Percentiles rank a stretch among this genome's conserved stretches.
phyloP scores from a whole-genome alignment of 2,888 invertebrate genomes.

The Omphaloscelis lunosa region DNA sequence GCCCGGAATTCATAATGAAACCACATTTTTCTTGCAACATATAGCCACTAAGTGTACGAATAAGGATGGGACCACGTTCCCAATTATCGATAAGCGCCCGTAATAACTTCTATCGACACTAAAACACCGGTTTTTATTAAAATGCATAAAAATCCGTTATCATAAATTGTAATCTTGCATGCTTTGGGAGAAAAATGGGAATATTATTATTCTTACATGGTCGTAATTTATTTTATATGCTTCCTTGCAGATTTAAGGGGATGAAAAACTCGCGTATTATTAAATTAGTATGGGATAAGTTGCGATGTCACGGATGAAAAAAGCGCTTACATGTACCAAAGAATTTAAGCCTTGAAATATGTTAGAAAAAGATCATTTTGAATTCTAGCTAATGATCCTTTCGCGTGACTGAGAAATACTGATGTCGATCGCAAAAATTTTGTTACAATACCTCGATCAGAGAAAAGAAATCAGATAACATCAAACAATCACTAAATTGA shows the following conservation, averaged over 20 bases:
- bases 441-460: neutral
- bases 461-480: neutral
- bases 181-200: slow-evolving; percentile 59
- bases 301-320: slow-evolving; percentile 4
- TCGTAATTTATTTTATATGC: slow-evolving; percentile 60
- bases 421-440: too few relatives aligned
- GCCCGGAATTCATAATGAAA: slow-evolving; percentile 58
- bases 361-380: neutral
- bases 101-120: slow-evolving; percentile 63
- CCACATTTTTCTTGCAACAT: slow-evolving; percentile 59
- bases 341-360: neutral
- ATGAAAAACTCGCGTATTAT: slow-evolving; percentile 47
- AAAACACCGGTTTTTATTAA: slow-evolving; percentile 64
- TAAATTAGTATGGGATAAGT: slow-evolving; percentile 42
- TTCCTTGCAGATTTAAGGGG: slow-evolving; percentile 47
- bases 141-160: slow-evolving; percentile 68
- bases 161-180: slow-evolving; percentile 67
- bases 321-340: neutral
- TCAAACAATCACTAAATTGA: too few relatives aligned
- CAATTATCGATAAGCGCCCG: slow-evolving; percentile 74
- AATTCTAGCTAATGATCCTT: neutral
- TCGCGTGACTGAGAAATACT: neutral
- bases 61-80: slow-evolving; percentile 69
- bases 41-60: slow-evolving; percentile 51
- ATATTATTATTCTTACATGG: slow-evolving; percentile 60